These are phyloP conservation scores for Heliangelus exortis DNA, from an alignment of 2,797 vertebrate species.

Conservation along the genomic window DNA sequence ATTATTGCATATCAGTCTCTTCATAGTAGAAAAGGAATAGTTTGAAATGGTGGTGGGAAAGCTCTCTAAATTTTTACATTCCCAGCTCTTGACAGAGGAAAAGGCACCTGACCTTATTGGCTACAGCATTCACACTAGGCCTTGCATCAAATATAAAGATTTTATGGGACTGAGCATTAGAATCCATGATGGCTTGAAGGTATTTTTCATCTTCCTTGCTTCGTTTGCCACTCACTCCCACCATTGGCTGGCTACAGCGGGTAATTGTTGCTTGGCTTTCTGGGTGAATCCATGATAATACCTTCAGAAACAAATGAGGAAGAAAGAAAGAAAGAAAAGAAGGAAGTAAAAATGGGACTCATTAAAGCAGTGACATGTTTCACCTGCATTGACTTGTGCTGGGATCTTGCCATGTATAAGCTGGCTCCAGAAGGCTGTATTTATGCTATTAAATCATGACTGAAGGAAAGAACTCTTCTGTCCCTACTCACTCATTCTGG, in stretches of 20 bases:
- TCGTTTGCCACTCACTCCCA: conserved; percentile 92
- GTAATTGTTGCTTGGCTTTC: conserved; percentile 96
- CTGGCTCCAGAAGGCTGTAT: background rate
- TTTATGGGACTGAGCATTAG: conserved; percentile 98
- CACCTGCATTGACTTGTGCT: background rate
- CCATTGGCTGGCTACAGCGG: conserved; percentile 95
- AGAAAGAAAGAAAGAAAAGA: background rate
- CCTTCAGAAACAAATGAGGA: conserved; percentile 74
- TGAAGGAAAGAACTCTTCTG: background rate
- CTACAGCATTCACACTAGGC: conserved; percentile 94
- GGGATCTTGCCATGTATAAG: background rate
- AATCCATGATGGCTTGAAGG: conserved; percentile 96
- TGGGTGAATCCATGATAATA: conserved; percentile 97
- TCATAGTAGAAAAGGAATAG: background rate
- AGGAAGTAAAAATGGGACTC: background rate
- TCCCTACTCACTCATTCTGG: background rate
- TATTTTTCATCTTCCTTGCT: conserved; percentile 97
- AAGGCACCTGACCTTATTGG: conserved; percentile 88
- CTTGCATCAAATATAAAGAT: conserved; percentile 97
- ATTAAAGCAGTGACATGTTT: background rate
- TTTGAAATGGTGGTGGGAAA: background rate
- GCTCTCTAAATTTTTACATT: background rate
- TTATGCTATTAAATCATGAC: background rate
- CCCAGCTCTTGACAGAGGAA: background rate
- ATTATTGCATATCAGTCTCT: background rate